phyloP scores from a whole-genome alignment of 2,113 vertebrate species.

The Dromaius novaehollandiae region DNA sequence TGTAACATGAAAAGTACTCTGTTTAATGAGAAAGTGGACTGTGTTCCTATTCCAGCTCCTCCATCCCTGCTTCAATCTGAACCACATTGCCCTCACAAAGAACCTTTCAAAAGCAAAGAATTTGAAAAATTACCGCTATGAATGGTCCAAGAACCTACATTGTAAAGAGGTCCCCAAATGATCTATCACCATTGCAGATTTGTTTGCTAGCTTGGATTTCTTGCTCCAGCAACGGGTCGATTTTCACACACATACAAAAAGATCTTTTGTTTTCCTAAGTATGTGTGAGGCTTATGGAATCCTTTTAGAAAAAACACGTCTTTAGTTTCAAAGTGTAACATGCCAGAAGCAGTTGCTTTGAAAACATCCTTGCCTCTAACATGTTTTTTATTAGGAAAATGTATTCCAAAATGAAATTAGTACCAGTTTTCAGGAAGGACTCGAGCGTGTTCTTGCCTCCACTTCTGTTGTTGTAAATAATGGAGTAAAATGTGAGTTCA shows the following conservation, averaged over 20 bases:
- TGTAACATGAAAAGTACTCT: not conserved
- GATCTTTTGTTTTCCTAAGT: conserved; percentile 43
- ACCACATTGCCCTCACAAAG: conserved; percentile 48
- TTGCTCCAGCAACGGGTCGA: not conserved
- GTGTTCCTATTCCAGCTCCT: not conserved
- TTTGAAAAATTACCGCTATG: conserved; percentile 61
- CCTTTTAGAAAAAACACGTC: not conserved
- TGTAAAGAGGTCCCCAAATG: not conserved
- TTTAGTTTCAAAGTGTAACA: not conserved
- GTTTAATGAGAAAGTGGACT: not conserved
- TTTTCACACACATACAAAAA: conserved; percentile 33
- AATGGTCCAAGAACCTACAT: not conserved
- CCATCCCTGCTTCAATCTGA: not conserved
- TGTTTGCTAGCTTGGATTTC: conserved; percentile 13
- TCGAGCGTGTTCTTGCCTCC: not conserved
- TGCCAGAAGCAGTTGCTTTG: not conserved
- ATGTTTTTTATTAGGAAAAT: not conserved
- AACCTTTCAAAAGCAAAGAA: conserved; percentile 66
- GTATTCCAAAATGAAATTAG: not conserved
- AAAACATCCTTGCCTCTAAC: not conserved
- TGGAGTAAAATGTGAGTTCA: not conserved
- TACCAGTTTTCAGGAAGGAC: not conserved
- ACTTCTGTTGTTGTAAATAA: conserved; percentile 23
- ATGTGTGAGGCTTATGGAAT: conserved; percentile 53
- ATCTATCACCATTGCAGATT: not conserved